Percentiles rank a stretch among this genome's conserved stretches.
These are phyloP conservation scores for Craseonycteris thonglongyai DNA, from an alignment of 2,113 vertebrate genomes.

Conservation along the genomic window DNA sequence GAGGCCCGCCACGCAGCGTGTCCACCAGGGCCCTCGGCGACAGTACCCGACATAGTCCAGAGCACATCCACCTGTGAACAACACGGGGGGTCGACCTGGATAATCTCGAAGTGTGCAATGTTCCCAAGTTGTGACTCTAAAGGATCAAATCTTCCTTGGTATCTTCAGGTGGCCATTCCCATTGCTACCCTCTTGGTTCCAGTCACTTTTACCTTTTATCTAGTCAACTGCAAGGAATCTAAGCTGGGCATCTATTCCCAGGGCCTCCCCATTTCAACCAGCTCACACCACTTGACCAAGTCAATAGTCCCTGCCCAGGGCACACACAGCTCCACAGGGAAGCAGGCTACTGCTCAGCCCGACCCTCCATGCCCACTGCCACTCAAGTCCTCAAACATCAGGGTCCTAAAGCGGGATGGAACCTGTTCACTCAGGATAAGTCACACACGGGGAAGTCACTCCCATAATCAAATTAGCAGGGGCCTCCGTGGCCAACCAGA, in stretches of 20 bases:
- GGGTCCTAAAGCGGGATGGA: background rate
- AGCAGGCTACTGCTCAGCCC: background rate
- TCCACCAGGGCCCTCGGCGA: background rate
- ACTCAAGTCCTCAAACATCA: background rate
- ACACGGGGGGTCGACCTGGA: background rate
- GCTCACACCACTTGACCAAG: accelerated
- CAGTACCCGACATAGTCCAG: background rate
- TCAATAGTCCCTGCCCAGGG: background rate
- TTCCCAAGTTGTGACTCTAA: background rate
- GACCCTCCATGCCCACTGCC: too few species aligned
- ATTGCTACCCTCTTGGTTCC: background rate
- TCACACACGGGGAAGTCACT: background rate
- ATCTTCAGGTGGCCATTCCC: background rate
- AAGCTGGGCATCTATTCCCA: background rate
- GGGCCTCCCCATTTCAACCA: background rate
- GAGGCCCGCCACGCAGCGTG: background rate
- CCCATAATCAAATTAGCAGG: background rate
- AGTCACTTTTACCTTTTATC: background rate
- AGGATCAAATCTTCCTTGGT: background rate
- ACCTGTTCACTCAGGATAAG: background rate
- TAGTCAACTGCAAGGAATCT: background rate
- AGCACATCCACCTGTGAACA: background rate
- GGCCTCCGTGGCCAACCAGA: constrained; percentile 14
- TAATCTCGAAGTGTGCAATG: background rate
- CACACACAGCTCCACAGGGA: background rate